A percentile compares a stretch with the other conserved stretches of the same genome.
Conservation (phyloP, 2,113 vertebrate species). For the Xenotilapia longispinis region DNA sequence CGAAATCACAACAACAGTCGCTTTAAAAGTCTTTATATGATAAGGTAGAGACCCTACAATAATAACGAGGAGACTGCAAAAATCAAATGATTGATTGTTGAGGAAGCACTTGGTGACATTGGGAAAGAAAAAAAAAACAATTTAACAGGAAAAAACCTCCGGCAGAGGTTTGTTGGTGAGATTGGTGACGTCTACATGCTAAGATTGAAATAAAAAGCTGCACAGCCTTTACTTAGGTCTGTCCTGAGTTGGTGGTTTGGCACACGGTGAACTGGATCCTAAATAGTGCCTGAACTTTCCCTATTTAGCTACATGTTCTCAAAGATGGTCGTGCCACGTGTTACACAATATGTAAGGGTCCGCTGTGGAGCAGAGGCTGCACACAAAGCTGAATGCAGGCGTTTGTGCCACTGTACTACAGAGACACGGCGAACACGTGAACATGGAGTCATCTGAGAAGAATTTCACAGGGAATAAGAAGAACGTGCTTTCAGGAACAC, state of each 20-base stretch:
- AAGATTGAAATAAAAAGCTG: not conserved
- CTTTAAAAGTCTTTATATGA: not conserved
- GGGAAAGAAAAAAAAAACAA: not conserved
- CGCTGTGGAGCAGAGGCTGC: not conserved
- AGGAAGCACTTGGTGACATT: rapidly evolving
- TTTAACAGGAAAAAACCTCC: not conserved
- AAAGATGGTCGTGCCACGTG: not conserved
- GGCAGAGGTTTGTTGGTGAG: not conserved
- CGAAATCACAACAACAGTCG: not conserved
- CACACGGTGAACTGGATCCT: rapidly evolving
- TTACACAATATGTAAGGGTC: not conserved
- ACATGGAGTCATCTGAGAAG: not conserved
- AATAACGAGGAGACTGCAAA: not conserved
- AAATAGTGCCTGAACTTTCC: not conserved
- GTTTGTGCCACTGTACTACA: not conserved
- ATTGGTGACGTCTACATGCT: not conserved
- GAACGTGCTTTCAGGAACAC: not conserved
- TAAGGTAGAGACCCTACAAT: rapidly evolving
- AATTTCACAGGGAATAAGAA: not conserved
- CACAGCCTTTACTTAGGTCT: not conserved
- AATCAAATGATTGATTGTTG: not conserved
- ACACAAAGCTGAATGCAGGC: not conserved
- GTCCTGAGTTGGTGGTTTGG: not conserved
- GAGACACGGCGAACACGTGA: not conserved
- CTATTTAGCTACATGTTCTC: rapidly evolving